Base-by-base conservation (phyloP, 2,888 invertebrate species). In the Microlaimidae sp. region DNA sequence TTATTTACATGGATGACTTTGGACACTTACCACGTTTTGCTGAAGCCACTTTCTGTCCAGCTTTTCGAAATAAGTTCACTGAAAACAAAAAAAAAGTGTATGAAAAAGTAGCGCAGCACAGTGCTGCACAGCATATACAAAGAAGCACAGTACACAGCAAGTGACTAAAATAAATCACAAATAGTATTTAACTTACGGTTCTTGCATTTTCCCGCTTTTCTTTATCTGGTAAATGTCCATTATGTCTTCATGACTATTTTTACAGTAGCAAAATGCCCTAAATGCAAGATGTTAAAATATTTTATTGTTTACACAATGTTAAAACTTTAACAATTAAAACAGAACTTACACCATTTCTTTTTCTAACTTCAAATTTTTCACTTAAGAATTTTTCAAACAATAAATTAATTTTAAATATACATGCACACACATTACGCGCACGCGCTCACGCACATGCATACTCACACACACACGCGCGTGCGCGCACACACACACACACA, bases 1-100 rank as follows among this genome's bases (percentile, higher is more conserved):
- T n/a, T n/a, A n/a, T n/a, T n/a, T n/a, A n/a, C n/a, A n/a, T n/a
- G n/a, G n/a, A n/a, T n/a, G n/a, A n/a, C n/a, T n/a, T n/a, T n/a
- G n/a, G n/a, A n/a, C n/a, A n/a, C n/a, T n/a, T n/a, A n/a, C 24
- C 42, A 4, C 88, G 82, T 80, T 89, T 88, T 78, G 87, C 86
- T 82, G 88, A 84, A 81, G 88, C 90, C 78, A 92, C 87, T 79
- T 92, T 92, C 77, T 92, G 85, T 76, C 93, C 93, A 80, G 93
- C 92, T 80, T 93, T 92, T 83, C 92, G 87, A 85, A 95, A 95
- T 77, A 92, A 87, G 75, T 92, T 90, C 87, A 93, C 93, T 93
- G 81, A 74, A 66, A 61, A n/a, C 10, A 26, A 27, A 55, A 57
- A 54, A 29, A 40, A 53, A 27, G 13, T 54, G 21, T 29, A 17